phyloP scores from a whole-genome alignment of 1,140 invertebrate genomes.

The Onthophagus taurus region DNA sequence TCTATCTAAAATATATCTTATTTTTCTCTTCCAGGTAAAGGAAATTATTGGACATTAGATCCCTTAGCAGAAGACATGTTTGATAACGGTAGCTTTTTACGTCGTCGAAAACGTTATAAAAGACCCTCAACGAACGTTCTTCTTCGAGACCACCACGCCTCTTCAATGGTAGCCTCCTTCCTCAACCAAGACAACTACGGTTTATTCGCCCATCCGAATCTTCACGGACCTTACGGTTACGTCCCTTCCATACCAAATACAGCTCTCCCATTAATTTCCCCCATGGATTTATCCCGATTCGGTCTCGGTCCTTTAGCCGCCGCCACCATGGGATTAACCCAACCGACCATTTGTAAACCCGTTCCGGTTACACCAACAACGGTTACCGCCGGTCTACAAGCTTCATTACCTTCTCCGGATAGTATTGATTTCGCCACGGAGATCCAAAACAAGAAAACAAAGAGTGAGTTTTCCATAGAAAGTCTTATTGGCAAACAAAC shows the following conservation, averaged over 20 bases:
- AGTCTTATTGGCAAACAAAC: constrained; percentile 30
- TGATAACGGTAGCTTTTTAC: constrained; percentile 94
- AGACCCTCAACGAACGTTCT: constrained; percentile 57
- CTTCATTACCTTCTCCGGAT: constrained; percentile 30
- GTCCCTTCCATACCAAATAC: constrained; percentile 26
- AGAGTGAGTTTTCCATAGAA: constrained; percentile 35
- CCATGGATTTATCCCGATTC: constrained; percentile 33
- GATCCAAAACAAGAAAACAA: constrained; percentile 30
- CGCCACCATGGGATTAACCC: too few relatives aligned
- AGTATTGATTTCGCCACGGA: constrained; percentile 28
- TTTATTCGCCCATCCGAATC: constrained; percentile 37
- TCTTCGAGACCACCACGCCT: constrained; percentile 37
- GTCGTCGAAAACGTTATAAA: constrained; percentile 92
- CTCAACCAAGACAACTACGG: constrained; percentile 22
- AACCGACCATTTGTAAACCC: constrained; percentile 43
- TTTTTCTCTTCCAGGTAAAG: constrained; percentile 94
- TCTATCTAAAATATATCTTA: too few relatives aligned
- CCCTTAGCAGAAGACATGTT: constrained; percentile 98
- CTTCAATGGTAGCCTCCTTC: constrained; percentile 34
- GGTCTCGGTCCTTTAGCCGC: constrained; percentile 30
- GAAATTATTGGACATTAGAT: constrained; percentile 98
- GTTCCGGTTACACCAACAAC: constrained; percentile 40
- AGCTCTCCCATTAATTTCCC: constrained; percentile 31
- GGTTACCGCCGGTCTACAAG: too few relatives aligned
- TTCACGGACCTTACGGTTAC: constrained; percentile 35